A percentile compares a stretch with the other conserved stretches of the same genome.
Evolutionary conservation across 2,888 invertebrate species (phyloP).

Genomic region (Parapristionchus giblindavisi): DNA sequence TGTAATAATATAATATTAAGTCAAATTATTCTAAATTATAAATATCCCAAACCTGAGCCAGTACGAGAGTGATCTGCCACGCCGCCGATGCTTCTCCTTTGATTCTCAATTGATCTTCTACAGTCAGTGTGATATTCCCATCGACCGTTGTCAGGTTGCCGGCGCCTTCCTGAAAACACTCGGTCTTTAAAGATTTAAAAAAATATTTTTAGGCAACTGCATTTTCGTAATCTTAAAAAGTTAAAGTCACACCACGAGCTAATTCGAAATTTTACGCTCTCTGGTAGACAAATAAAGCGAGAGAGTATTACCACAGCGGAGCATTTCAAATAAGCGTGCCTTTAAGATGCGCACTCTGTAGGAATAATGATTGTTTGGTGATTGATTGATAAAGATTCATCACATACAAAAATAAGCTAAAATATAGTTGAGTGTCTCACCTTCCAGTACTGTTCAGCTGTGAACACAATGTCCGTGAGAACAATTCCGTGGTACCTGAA

Average conservation of each 20-base stretch:
- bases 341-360: not conserved
- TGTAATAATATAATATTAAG: not conserved
- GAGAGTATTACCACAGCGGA: too few species aligned
- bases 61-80: conserved; percentile 67
- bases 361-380: not conserved
- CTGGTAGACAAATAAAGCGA: too few species aligned
- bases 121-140: conserved; percentile 13
- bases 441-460: conserved; percentile 67
- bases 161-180: conserved; percentile 12
- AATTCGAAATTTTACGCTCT: too few species aligned
- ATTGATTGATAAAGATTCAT: not conserved
- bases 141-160: conserved; percentile 20
- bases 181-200: not conserved
- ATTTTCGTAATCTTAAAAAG: too few species aligned
- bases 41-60: conserved; percentile 54
- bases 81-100: conserved; percentile 68
- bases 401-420: too few species aligned
- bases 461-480: conserved; percentile 62
- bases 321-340: too few species aligned
- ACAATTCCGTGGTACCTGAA: conserved; percentile 61
- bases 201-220: too few species aligned
- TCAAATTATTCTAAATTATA: not conserved
- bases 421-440: not conserved
- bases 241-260: too few species aligned
- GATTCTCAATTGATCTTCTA: conserved; percentile 59